Percentiles rank a stretch among this genome's conserved stretches.
Evolutionary conservation across 2,888 invertebrate genomes (phyloP).

Genomic region (Dolomedes plantarius): DNA sequence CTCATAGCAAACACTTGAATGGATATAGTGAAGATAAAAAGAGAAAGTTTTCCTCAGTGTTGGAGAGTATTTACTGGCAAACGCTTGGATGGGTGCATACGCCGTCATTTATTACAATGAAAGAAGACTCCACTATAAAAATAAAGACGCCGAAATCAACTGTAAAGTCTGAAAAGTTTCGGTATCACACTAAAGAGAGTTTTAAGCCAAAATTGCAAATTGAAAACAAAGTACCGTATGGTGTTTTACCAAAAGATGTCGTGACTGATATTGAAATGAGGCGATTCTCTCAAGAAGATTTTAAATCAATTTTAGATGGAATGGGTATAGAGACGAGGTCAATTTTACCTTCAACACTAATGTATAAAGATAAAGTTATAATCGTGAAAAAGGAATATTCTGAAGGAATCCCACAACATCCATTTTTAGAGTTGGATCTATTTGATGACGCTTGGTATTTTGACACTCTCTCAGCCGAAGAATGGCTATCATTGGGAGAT

Average conservation of each 20-base stretch:
- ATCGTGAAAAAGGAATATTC: background rate
- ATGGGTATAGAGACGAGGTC: slow-evolving; percentile 15
- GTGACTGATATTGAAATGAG: slow-evolving; percentile 29
- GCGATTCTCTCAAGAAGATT: slow-evolving; percentile 6
- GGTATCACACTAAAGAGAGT: slow-evolving; percentile 23
- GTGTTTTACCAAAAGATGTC: slow-evolving; percentile 16
- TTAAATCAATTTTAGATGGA: slow-evolving; percentile 28
- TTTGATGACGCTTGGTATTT: slow-evolving; percentile 55
- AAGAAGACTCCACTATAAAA: background rate
- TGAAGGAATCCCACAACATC: slow-evolving; percentile 39
- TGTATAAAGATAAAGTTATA: background rate
- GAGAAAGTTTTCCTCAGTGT: background rate
- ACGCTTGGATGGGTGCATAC: slow-evolving; percentile 59
- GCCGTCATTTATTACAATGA: slow-evolving; percentile 25
- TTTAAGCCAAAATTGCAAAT: slow-evolving; percentile 51
- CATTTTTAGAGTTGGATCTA: slow-evolving; percentile 43
- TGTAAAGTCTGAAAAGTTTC: background rate
- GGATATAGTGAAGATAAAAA: background rate
- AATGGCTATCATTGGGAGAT: slow-evolving; percentile 50
- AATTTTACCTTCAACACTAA: slow-evolving; percentile 25
- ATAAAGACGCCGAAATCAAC: slow-evolving; percentile 8
- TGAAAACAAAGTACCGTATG: slow-evolving; percentile 42
- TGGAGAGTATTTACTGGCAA: slow-evolving; percentile 59
- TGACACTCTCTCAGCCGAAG: slow-evolving; percentile 43
- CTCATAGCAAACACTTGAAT: background rate